Conservation (phyloP, 2,797 vertebrate genomes). For the Eremophila alpestris region DNA sequence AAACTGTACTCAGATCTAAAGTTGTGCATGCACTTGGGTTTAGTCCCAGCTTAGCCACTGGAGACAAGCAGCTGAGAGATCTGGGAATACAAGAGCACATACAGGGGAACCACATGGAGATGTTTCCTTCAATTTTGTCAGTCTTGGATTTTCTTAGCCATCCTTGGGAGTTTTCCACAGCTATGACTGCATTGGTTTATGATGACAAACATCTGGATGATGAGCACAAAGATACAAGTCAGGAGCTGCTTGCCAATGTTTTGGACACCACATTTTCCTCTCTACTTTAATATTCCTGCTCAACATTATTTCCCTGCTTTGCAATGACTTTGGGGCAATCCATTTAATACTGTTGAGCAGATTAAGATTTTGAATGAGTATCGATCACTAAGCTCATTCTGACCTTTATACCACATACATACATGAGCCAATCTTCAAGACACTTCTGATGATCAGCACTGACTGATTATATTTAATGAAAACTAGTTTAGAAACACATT, state of each 20-base stretch:
- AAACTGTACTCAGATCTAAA: background rate
- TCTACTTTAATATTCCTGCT: conserved; percentile 3
- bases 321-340: background rate
- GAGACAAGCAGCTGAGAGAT: background rate
- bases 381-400: conserved; percentile 29
- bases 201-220: background rate
- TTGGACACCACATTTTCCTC: background rate
- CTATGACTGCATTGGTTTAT: background rate
- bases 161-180: background rate
- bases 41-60: background rate
- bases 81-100: background rate
- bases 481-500: conserved; percentile 51
- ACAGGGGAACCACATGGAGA: background rate
- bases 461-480: conserved; percentile 44
- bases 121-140: background rate
- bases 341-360: conserved; percentile 32
- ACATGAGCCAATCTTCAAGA: background rate
- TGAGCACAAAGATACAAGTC: background rate
- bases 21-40: accelerated
- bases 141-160: background rate
- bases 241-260: background rate
- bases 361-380: conserved; percentile 42
- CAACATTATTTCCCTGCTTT: background rate
- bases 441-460: conserved; percentile 38
- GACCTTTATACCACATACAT: background rate